Base-by-base conservation (phyloP, 2,888 invertebrate genomes). In the Flexamia atlantica region DNA sequence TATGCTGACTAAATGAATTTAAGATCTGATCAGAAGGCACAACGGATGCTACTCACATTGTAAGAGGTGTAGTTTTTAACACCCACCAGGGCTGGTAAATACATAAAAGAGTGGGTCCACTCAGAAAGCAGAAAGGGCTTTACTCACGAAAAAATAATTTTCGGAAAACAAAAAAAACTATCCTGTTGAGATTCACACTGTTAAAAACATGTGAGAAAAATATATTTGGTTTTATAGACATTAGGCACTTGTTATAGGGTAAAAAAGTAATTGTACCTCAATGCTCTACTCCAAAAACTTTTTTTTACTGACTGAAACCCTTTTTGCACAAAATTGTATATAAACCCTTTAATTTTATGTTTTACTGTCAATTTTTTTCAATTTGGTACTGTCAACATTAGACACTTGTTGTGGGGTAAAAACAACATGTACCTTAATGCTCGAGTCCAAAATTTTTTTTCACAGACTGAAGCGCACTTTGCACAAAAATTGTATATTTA, bases 241-340 rank as follows among this genome's bases (percentile, higher is more conserved):
- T 46, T 46, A 46, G 12, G 46, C 46, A 46, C 46, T 46, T 17
- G 17, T 46, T 46, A 46, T 17, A 9, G 12, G 46, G 46, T 46
- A 46, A 46, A 46, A 46, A 46, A 12, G 7, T n/a, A 46, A 9
- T 14, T 46, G 46, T 46, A 46, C 46, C 46, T 46, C 46, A 46
- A 46, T 46, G 7, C 17, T 46, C 46, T 14, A 14, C 12, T 46
- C 46, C 46, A n/a, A 46, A 36, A 36, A 7, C 9, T 36, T 14
- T 14, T 46, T 46, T 46, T 46, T 17, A 46, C 46, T 46, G 46
- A 60, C 60, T 60, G 28, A 60, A 23, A 10, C 60, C 60, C 60
- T 60, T 28, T 60, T 60, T 60, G 60, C 60, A 60, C 60, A 14
- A n/a, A 25, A 60, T 23, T 60, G 23, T 25, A 23, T 25, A 60